phyloP scores from a whole-genome alignment of 2,888 invertebrate species.

The Notodonta dromedarius region DNA sequence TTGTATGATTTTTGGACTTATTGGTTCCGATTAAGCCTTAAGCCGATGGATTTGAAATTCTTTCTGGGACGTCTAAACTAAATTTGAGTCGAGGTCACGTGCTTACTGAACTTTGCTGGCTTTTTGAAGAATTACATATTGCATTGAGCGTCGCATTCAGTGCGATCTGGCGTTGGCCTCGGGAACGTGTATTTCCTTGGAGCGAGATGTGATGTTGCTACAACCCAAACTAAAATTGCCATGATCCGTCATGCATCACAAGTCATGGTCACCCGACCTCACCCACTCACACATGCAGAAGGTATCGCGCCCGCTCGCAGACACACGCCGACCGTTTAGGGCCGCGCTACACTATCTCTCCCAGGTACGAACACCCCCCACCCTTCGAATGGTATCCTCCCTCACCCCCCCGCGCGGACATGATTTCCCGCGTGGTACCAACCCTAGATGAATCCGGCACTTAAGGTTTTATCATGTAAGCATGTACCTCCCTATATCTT shows the following conservation, averaged over 20 bases:
- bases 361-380: constrained; percentile 34
- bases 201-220: too few species aligned
- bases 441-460: constrained; percentile 48
- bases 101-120: too few species aligned
- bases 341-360: constrained; percentile 49
- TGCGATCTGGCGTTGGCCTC: too few species aligned
- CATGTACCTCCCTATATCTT: constrained; percentile 9
- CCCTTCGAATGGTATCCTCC: constrained; percentile 9
- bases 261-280: constrained; percentile 18
- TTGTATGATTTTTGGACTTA: too few species aligned
- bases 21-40: too few species aligned
- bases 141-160: too few species aligned
- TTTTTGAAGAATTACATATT: too few species aligned
- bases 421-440: constrained; percentile 73
- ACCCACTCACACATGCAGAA: constrained; percentile 39
- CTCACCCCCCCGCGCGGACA: constrained; percentile 33
- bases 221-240: too few species aligned
- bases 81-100: too few species aligned
- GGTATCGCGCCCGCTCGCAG: constrained; percentile 9
- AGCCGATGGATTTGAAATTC: too few species aligned
- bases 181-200: too few species aligned
- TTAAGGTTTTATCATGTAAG: constrained; percentile 48
- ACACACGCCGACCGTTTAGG: constrained; percentile 46
- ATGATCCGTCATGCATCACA: neutral
- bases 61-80: too few species aligned